Evolutionary conservation across 2,113 vertebrate species (phyloP), one percentile per base, ranked within the genome.

Genomic region (Perca schrenkii): DNA sequence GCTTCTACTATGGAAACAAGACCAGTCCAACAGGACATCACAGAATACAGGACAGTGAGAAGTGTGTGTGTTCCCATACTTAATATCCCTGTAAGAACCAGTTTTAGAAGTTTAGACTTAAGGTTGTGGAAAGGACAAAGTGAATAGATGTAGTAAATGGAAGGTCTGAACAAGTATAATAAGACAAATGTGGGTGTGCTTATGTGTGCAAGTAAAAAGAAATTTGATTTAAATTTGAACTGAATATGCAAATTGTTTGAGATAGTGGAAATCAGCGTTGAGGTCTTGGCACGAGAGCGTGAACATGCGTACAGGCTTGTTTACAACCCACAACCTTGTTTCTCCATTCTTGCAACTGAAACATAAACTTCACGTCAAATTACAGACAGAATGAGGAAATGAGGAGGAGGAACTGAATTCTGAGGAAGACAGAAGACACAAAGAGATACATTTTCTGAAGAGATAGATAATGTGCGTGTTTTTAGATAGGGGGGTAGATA

Each of bases 331-430:
- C 56, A 15, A 13, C 62, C 22, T 43, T 40, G n/a, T 46, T 73
- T 57, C 69, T 56, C 31, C 21, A 62, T 53, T 58, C 50, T 49
- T 69, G 36, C 15, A 61, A 76, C 17, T 43, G 10, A 2, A 56
- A 36, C 66, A 78, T 54, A 43, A 22, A 54, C 31, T 47, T 16
- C 54, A 69, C 56, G 68, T 78, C 57, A 74, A 79, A 91, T 88
- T 84, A 77, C 28, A 80, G 72, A 31, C 16, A 70, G 40, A 89
- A 88, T 28, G 54, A 86, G 84, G 87, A 91, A 91, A 89, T 89
- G 21, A 50, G 22, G 61, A 64, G 43, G 56, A 10, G 69, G 46
- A 67, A 68, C 60, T 47, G 36, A 73, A 54, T 83, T 83, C 64
- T 58, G 47, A 21, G 6, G 80, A 74, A 83, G 68, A 74, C 1